Base-by-base conservation (phyloP, 2,113 vertebrate species). In the Ciconia maguari region DNA sequence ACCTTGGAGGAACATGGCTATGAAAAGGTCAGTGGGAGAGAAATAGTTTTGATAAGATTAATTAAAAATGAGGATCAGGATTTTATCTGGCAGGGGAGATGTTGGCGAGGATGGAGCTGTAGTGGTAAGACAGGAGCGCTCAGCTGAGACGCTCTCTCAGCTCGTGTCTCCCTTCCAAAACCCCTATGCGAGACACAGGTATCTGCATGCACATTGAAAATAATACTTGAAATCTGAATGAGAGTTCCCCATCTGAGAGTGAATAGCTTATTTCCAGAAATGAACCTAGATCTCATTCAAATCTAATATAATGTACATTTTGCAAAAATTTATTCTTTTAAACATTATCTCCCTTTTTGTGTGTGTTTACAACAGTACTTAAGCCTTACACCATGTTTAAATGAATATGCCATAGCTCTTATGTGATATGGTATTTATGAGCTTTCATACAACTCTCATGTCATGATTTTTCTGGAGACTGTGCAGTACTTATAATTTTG, bases 151-250 rank as follows among this genome's bases (percentile, higher is more conserved):
- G 5, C 6, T 34, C 6, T n/a, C 15, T 72, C 19, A 32, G 16
- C 26, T 17, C 0, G 0, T 46, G 21, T 10, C 7, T 60, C 18
- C 17, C 48, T 52, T 60, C 34, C 52, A 61, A 87, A 87, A n/a
- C 5, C 4, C 12, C 22, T 22, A 0, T 26, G 20, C 1, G 3
- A 54, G 13, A n/a, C 29, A 55, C 9, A 41, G 16, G 5, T 41
- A 34, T 41, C 54, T 64, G 4, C 25, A 54, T 25, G 5, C 1
- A 61, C 4, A 13, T 4, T 25, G 15, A 66, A 88, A 76, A 60
- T 16, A 76, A 12, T 6, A 38, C 34, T 21, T 62, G 36, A 77
- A 61, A 77, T 51, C 54, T 85, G 41, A 83, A n/a, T 6, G 21
- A 77, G 38, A 66, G 62, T 5, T 27, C 29, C 29, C 7, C 7